Conservation (phyloP, 2,797 vertebrate species). For the Zenarchopterus dispar region DNA sequence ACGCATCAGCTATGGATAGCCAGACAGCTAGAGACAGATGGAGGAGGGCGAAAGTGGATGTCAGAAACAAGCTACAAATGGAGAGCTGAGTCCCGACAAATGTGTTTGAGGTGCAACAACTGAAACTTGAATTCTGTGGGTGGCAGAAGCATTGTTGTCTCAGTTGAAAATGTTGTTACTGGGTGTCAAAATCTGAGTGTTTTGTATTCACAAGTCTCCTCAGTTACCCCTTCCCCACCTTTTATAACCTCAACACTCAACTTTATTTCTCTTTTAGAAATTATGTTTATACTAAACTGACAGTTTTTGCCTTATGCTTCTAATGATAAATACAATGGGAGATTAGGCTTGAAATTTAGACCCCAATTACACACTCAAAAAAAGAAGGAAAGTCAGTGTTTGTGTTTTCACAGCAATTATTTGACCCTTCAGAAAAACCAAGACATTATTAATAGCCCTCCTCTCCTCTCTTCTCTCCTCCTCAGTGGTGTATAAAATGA, state of each 20-base stretch:
- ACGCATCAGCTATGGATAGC: constrained; percentile 31
- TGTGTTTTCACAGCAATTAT: constrained; percentile 22
- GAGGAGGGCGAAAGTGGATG: constrained; percentile 21
- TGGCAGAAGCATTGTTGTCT: constrained; percentile 20
- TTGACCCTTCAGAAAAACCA: constrained; percentile 32
- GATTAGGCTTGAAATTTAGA: constrained; percentile 27
- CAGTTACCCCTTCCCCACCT: background rate
- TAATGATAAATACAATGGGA: constrained; percentile 21
- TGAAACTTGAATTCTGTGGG: constrained; percentile 2
- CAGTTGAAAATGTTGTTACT: constrained; percentile 18
- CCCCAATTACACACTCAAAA: constrained; percentile 21
- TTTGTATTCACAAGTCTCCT: constrained; percentile 20
- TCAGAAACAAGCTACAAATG: constrained; percentile 36
- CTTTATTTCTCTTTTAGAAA: background rate
- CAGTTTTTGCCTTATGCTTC: constrained; percentile 29
- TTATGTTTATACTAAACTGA: constrained; percentile 29
- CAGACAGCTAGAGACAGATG: constrained; percentile 9
- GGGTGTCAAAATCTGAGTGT: constrained; percentile 32
- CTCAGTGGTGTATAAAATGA: constrained; percentile 19
- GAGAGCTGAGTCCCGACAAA: constrained; percentile 19
- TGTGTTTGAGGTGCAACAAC: constrained; percentile 8
- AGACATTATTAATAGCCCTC: constrained; percentile 12
- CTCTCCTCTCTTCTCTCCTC: constrained; percentile 2
- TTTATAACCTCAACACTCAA: constrained; percentile 30
- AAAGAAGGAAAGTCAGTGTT: constrained; percentile 26